Base-by-base conservation (phyloP, 2,797 vertebrate genomes). In the Poecile montanus region DNA sequence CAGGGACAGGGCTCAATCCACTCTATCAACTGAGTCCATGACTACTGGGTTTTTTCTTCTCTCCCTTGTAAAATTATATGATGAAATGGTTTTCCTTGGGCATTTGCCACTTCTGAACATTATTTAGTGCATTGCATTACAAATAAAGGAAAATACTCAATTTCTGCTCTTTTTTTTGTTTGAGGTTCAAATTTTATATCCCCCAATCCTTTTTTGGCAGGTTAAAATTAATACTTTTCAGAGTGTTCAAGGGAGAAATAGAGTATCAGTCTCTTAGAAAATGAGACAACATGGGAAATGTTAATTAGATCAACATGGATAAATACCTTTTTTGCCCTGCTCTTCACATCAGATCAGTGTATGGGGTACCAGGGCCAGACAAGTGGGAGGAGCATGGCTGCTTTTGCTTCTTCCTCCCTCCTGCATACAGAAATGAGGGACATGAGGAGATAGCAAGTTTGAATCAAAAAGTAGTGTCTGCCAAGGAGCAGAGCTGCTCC, bases 351-450 rank as follows among this genome's bases (percentile, higher is more conserved):
- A 72, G 27, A 22, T 29, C 53, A 54, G 13, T 34, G 21, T 34
- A 10, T 18, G 13, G 32, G 4, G 17, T 42, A 61, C 18, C 45
- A 75, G 56, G 40, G 30, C 10, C 47, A 72, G 73, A 44, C 8
- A 42, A 61, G 13, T 2, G 0, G 25, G 29, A 74, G 21, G 61
- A 34, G n/a, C 30, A 54, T 3, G 0, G 2, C 53, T 61, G 38
- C n/a, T 65, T 89, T 85, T 15, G 3, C 21, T 84, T 89, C n/a
- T 7, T 26, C 6, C 4, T 75, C 18, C 47, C 32, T 60, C 19
- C 67, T 60, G 15, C 23, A 18, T 38, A 34, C 7, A 77, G 50
- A 77, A 88, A 83, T 61, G 65, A 81, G 44, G 18, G 17, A 61
- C 51, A 26, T 71, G 53, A n/a, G 34, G 50, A 70, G 45, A 78